Evolutionary conservation across 1,140 invertebrate genomes (phyloP), one percentile per base, ranked within the genome.

Genomic region (Eumaeus atala): DNA sequence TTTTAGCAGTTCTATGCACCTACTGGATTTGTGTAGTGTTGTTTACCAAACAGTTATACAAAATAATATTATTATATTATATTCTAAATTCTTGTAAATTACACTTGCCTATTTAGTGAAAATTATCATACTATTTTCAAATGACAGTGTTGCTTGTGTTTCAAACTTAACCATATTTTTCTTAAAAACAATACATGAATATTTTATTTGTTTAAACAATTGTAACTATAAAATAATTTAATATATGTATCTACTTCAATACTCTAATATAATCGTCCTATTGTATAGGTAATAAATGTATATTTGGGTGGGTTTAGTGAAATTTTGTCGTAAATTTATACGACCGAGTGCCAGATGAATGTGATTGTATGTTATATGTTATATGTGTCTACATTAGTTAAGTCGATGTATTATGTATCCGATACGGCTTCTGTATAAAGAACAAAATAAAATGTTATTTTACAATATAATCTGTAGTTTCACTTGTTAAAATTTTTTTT

Each of bases 371-470:
- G 64, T 73, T 74, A 70, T 64, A 74, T 74, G 66, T 79, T 75
- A 72, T 58, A 67, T 67, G 67, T 77, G 51, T 53, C 37, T 52
- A 37, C n/a, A 37, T 21, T 40, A 52, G 16, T 35, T 53, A 40
- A 53, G 51, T 53, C 51, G 21, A 53, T 53, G 51, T 44, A 44
- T 28, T 50, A 53, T 53, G 51, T 53, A 53, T 33, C 21, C 51
- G 21, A 53, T 53, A 53, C 38, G 61, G 77, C 77, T 81, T 84
- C 70, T 67, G 68, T 67, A 71, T 61, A 64, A 44, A 72, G 63
- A 62, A 74, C 68, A 64, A 81, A 81, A 75, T 74, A 79, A 74
- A 77, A 83, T 65, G 77, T 83, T 84, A 83, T 84, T 83, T 84
- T 84, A 78, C 69, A 78, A 69, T 80, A 77, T 47, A 61, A 33